A percentile compares a stretch with the other conserved stretches of the same genome.
phyloP scores from a whole-genome alignment of 2,113 vertebrate species.

The Albula glossodonta region DNA sequence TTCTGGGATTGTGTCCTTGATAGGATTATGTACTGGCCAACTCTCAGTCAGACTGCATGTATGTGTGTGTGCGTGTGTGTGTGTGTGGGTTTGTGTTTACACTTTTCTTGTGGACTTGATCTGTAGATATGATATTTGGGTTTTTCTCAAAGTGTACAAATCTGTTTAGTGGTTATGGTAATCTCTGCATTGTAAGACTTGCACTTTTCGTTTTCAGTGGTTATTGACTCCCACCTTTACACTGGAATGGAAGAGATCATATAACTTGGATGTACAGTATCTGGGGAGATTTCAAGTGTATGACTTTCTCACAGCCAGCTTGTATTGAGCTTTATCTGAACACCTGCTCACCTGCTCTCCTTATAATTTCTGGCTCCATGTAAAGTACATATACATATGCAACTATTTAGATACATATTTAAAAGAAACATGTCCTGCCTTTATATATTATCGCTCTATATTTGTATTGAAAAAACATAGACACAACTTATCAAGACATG shows the following conservation, averaged over 20 bases:
- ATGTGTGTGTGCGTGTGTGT: slow-evolving; percentile 14
- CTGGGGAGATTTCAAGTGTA: not conserved
- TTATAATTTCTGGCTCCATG: not conserved
- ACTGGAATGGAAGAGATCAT: not conserved
- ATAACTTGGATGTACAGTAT: not conserved
- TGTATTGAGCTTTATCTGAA: not conserved
- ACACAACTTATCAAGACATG: not conserved
- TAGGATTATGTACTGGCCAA: not conserved
- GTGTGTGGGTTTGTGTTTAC: slow-evolving; percentile 20
- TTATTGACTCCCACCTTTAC: not conserved
- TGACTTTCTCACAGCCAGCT: not conserved
- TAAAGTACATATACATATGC: slow-evolving; percentile 5
- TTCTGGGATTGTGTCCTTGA: not conserved
- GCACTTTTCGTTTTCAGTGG: not conserved
- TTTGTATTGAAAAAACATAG: slow-evolving; percentile 35
- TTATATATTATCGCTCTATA: slow-evolving; percentile 41
- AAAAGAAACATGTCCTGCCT: slow-evolving; percentile 40
- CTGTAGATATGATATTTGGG: not conserved
- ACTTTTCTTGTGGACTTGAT: slow-evolving; percentile 18
- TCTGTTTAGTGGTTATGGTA: not conserved
- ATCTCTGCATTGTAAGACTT: not conserved
- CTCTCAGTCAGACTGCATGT: not conserved
- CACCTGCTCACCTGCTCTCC: not conserved
- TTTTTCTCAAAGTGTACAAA: not conserved
- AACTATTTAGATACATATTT: slow-evolving; percentile 18